Conservation (phyloP, 1,140 invertebrate species). For the Drosophila insularis region DNA sequence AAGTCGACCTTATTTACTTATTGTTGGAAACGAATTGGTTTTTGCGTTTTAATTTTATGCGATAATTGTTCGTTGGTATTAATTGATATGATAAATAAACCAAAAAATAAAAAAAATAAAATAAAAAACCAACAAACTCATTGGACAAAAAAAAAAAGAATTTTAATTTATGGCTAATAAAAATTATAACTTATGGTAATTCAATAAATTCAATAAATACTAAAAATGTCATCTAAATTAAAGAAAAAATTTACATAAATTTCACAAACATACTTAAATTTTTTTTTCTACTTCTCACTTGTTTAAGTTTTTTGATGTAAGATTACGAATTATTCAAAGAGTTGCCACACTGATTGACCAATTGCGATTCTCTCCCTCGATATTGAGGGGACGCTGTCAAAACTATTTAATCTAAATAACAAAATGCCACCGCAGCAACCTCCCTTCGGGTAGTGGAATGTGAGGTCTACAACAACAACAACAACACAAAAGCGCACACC, state of each 20-base stretch:
- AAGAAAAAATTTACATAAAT: slow-evolving; percentile 1
- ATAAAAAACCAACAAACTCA: slow-evolving; percentile 25
- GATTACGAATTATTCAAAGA: background rate
- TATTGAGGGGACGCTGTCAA: slow-evolving; percentile 56
- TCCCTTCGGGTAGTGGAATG: background rate
- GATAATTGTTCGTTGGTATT: slow-evolving; percentile 59
- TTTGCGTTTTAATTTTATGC: slow-evolving; percentile 64
- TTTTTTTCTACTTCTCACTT: background rate
- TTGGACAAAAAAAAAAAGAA: slow-evolving; percentile 21
- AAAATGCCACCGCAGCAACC: slow-evolving; percentile 40
- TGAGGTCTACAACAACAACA: slow-evolving; percentile 18
- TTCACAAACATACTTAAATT: background rate
- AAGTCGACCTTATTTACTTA: background rate
- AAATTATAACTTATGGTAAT: slow-evolving; percentile 31
- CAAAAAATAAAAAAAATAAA: slow-evolving; percentile 30
- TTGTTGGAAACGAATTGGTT: slow-evolving; percentile 30
- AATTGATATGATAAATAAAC: slow-evolving; percentile 51
- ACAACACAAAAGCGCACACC: slow-evolving; percentile 65
- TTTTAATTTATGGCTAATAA: slow-evolving; percentile 46
- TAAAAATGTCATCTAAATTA: slow-evolving; percentile 7
- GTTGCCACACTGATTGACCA: slow-evolving; percentile 15
- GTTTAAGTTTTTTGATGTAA: background rate
- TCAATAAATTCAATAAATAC: slow-evolving; percentile 6
- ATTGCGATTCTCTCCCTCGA: slow-evolving; percentile 9
- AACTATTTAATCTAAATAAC: slow-evolving; percentile 79